These are phyloP conservation scores for Alosa alosa DNA, from an alignment of 2,113 vertebrate genomes.

Conservation along the genomic window DNA sequence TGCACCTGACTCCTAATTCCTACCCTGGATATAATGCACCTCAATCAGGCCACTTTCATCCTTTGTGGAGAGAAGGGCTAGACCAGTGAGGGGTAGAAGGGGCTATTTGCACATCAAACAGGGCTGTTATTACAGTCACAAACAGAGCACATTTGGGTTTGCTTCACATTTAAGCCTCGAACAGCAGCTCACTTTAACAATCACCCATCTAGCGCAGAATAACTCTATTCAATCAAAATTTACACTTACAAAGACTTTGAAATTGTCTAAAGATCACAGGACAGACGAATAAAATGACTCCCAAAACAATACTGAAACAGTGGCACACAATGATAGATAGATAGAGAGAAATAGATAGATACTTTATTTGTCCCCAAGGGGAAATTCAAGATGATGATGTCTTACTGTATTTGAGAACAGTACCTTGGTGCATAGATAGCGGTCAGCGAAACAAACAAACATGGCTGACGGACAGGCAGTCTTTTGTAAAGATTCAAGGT, in stretches of 20 bases:
- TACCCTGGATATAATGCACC: not conserved
- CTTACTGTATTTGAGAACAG: not conserved
- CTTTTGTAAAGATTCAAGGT: not conserved
- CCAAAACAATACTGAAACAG: not conserved
- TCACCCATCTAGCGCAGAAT: not conserved
- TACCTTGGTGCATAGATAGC: not conserved
- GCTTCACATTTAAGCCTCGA: not conserved
- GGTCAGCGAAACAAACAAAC: slow-evolving; percentile 2
- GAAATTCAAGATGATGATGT: not conserved
- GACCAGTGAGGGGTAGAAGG: not conserved
- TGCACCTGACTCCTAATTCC: not conserved
- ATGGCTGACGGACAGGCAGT: not conserved
- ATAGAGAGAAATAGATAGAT: too few relatives aligned
- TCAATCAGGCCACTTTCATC: not conserved
- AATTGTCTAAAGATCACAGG: not conserved
- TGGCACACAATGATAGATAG: not conserved
- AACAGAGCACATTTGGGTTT: not conserved
- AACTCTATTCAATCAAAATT: not conserved
- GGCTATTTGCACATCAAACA: slow-evolving; percentile 12
- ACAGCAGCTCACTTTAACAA: not conserved
- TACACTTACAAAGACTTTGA: not conserved
- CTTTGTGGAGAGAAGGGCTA: not conserved
- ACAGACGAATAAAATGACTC: not conserved
- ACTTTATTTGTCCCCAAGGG: too few relatives aligned
- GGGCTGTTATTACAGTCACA: not conserved